Base-by-base conservation (phyloP, 2,888 invertebrate genomes). In the Abrostola tripartita region DNA sequence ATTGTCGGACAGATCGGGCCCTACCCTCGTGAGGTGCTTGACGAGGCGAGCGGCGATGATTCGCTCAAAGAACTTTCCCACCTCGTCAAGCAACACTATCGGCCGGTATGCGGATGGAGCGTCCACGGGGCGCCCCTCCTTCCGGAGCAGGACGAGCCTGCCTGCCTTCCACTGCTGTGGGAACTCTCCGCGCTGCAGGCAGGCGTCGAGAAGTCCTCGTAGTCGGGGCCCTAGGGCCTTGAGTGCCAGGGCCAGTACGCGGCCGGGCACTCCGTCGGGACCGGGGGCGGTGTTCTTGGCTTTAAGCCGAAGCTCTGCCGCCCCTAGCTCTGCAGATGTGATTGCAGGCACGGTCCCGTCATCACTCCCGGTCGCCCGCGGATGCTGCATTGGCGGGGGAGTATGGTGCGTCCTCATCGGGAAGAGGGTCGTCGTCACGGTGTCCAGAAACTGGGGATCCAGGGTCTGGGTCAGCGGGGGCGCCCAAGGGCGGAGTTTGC, bases 401-500 rank as follows among this genome's bases (percentile, higher is more conserved):
- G 10, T 12, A 10, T 37, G 37, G 2, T 52, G 36, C 12, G 10
- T 12, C 11, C 37, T 35, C 10, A 14, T n/a, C 4, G 63, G 65
- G 47, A 61, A 70, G 1, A 69, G 58, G 24, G 37, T 38, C 8
- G 9, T n/a, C 9, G 65, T 68, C 11, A 69, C 60, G 0, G 8
- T n/a, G 6, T 37, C 40, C 6, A 70, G 42, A 0, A 65, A 14
- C 12, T 61, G 52, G 0, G 68, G 70, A 37, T 56, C n/a, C n/a
- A 59, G 58, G 24, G 35, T 65, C 42, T 37, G 37, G 12, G 38
- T 59, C 12, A 36, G 64, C 53, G 42, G 62, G 9, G 49, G 65
- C 52, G 52, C 51, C 56, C 55, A 54, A 0, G 52, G 44, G 50
- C 58, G 61, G 6, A 67, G 51, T 14, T 65, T 69, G 12, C 52